phyloP scores from a whole-genome alignment of 2,113 vertebrate genomes.

The Microcebus murinus region DNA sequence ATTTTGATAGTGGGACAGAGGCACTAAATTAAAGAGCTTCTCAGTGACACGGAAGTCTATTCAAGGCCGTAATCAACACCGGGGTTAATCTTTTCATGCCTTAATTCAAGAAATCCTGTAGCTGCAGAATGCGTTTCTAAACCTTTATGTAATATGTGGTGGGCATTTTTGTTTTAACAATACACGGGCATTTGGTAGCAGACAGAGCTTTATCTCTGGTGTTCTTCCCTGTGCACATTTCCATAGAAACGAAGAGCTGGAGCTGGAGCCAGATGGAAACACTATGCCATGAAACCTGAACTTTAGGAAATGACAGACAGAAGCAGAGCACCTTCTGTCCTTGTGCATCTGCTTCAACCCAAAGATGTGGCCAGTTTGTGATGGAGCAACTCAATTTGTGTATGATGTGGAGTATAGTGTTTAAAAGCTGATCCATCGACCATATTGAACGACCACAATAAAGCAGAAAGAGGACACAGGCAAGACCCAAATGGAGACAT shows the following conservation, averaged over 20 bases:
- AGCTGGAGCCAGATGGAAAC: neutral
- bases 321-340: neutral
- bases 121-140: neutral
- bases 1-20: conserved; percentile 1
- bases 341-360: neutral
- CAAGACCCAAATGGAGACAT: neutral
- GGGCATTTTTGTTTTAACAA: neutral
- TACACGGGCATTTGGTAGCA: neutral
- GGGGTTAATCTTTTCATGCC: neutral
- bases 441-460: neutral
- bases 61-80: neutral
- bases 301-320: neutral
- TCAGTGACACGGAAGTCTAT: neutral
- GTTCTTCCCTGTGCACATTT: neutral
- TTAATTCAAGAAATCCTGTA: conserved; percentile 56
- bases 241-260: neutral
- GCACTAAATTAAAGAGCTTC: neutral
- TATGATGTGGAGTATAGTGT: neutral
- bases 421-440: neutral
- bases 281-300: neutral
- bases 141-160: neutral
- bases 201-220: neutral
- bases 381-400: neutral
- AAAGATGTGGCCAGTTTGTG: neutral
- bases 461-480: neutral